Evolutionary conservation across 2,888 invertebrate genomes (phyloP), one percentile per base, ranked within the genome.

Genomic region (Ophion ellenae): DNA sequence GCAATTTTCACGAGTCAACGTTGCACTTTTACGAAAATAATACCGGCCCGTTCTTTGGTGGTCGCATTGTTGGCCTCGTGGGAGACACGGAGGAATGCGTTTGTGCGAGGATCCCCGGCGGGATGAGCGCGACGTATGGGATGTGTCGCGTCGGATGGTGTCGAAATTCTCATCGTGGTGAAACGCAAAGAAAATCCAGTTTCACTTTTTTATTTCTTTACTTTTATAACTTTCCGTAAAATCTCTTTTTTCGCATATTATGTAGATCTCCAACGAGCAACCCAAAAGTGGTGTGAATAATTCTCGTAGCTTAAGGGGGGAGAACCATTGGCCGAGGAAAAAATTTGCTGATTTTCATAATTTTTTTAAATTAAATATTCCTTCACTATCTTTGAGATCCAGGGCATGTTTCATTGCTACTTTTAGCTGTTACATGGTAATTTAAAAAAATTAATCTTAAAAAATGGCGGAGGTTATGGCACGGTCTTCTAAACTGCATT

Each of bases 21-120:
- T 36, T 47, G 69, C 17, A 81, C 63, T 75, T 74, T 61, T 45
- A 63, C 63, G 32, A 40, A 76, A 70, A 82, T 69, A 14, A 17
- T 45, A 70, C 28, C 6, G 7, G 24, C 69, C 40, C 47, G 17
- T 17, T 75, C 59, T 75, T 36, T 67, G n/a, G 45, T 40, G 14
- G 53, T 53, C 53, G 53, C 53, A 53, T 57, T 53, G 53, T 57
- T 64, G 36, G 45, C 53, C 32, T 11, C 59, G 24, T 40, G 47
- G 20, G 36, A 20, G 63, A 14, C 24, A 66, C 24, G 28, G 53
- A 53, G 66, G 66, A 66, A 66, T 66, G 76, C 66, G 47, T 76
- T 66, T 53, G 66, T 76, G 7, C 20, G 24, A 47, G 47, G 47
- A 47, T 69, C 53, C 53, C 53, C 53, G 17, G 45, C 47, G 45